Evolutionary conservation across 2,888 invertebrate species (phyloP).

Genomic region (Octodonta nipae): DNA sequence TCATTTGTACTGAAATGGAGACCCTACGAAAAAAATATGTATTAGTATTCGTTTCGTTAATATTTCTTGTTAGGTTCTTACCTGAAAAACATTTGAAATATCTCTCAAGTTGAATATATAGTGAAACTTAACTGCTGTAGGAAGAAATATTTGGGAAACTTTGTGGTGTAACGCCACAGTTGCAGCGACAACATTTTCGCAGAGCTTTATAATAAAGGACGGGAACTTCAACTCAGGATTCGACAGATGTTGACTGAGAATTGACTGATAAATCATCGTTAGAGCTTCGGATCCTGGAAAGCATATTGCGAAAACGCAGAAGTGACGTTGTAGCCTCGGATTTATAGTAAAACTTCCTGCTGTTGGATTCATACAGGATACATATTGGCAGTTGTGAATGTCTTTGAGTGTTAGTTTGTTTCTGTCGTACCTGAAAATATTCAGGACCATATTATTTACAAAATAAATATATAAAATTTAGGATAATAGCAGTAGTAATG

Average conservation of each 20-base stretch:
- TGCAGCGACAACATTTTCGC: slow-evolving; percentile 63
- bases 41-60: too few relatives aligned
- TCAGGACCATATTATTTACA: too few relatives aligned
- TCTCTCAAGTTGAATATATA: slow-evolving; percentile 92
- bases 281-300: slow-evolving; percentile 70
- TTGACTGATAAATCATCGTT: slow-evolving; percentile 76
- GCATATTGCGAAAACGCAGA: slow-evolving; percentile 73
- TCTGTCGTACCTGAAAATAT: slow-evolving; percentile 59
- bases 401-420: slow-evolving; percentile 80
- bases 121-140: slow-evolving; percentile 92
- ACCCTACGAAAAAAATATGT: slow-evolving; percentile 51
- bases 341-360: slow-evolving; percentile 95
- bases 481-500: too few relatives aligned
- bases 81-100: slow-evolving; percentile 89
- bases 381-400: slow-evolving; percentile 92
- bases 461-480: too few relatives aligned
- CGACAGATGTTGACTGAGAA: slow-evolving; percentile 71
- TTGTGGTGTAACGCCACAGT: slow-evolving; percentile 77
- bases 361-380: slow-evolving; percentile 96
- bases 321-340: slow-evolving; percentile 81
- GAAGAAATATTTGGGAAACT: slow-evolving; percentile 75
- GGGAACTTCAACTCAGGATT: slow-evolving; percentile 73
- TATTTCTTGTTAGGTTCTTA: too few relatives aligned
- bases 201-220: slow-evolving; percentile 51
- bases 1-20: slow-evolving; percentile 81